Percentiles rank a stretch among this genome's conserved stretches.
These are phyloP conservation scores for Drosophila koepferae DNA, from an alignment of 2,888 invertebrate species.

Conservation along the genomic window DNA sequence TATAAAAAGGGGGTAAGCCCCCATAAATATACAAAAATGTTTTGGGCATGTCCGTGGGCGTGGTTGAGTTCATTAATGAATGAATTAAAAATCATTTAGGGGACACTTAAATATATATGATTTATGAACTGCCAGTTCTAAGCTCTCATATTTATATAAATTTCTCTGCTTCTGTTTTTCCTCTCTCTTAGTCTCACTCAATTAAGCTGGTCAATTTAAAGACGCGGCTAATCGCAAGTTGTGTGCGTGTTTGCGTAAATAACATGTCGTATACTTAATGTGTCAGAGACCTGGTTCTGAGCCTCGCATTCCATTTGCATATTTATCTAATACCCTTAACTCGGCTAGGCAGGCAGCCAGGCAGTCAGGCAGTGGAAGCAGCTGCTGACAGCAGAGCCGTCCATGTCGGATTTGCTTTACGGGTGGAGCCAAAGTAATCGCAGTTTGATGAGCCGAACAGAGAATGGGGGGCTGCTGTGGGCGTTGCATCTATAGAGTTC, in stretches of 20 bases:
- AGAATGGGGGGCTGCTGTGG: background rate
- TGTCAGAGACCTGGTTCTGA: constrained; percentile 28
- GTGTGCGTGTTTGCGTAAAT: constrained; percentile 30
- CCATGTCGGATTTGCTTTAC: constrained; percentile 63
- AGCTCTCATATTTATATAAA: background rate
- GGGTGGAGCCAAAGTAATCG: constrained; percentile 49
- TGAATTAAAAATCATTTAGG: constrained; percentile 2
- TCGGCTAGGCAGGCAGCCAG: constrained; percentile 30
- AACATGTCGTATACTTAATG: constrained; percentile 65
- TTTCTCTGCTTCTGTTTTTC: no score
- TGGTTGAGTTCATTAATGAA: constrained; percentile 41
- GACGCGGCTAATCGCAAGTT: constrained; percentile 48
- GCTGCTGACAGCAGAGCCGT: constrained; percentile 59
- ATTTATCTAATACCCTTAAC: constrained; percentile 73
- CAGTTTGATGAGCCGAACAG: constrained; percentile 56
- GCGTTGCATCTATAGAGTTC: constrained; percentile 22
- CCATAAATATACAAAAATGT: constrained; percentile 26
- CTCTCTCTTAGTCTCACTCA: background rate
- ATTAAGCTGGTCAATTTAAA: constrained; percentile 36
- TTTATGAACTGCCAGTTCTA: constrained; percentile 50
- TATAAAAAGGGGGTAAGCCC: constrained; percentile 35
- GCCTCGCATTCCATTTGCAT: constrained; percentile 71
- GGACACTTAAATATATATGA: constrained; percentile 30
- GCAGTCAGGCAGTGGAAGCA: constrained; percentile 31
- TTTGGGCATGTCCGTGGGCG: background rate